A percentile compares a stretch with the other conserved stretches of the same genome.
Evolutionary conservation across 2,888 invertebrate genomes (phyloP).

Genomic region (Caenorhabditis sp.): DNA sequence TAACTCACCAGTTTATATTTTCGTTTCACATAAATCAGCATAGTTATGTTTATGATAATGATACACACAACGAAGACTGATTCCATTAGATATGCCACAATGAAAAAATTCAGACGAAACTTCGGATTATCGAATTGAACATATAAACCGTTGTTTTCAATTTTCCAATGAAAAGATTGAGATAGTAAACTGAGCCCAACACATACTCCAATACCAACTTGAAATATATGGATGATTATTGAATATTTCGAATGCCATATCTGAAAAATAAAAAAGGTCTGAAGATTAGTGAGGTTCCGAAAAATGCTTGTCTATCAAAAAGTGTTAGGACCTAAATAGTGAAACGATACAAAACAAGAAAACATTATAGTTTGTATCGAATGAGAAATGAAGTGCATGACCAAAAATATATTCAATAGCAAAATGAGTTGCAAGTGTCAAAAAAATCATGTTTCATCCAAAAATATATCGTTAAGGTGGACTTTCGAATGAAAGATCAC

Average conservation of each 20-base stretch:
- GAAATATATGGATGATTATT: conserved; percentile 29
- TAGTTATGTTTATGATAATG: conserved; percentile 41
- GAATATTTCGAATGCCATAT: conserved; percentile 46
- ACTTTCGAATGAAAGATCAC: too few species aligned
- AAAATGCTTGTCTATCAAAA: too few species aligned
- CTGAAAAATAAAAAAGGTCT: conserved; percentile 11
- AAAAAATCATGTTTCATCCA: too few species aligned
- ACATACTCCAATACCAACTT: conserved; percentile 34
- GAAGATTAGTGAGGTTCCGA: background rate
- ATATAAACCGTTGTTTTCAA: conserved; percentile 39
- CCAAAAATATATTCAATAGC: too few species aligned
- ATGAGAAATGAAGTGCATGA: too few species aligned
- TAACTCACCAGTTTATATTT: conserved; percentile 38
- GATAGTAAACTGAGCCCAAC: conserved; percentile 31
- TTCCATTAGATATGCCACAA: conserved; percentile 43
- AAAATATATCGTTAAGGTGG: too few species aligned
- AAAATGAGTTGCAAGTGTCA: too few species aligned
- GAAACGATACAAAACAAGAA: too few species aligned
- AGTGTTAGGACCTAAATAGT: too few species aligned
- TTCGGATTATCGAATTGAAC: conserved; percentile 40
- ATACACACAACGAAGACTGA: conserved; percentile 38
- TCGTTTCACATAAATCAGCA: conserved; percentile 38
- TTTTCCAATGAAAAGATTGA: conserved; percentile 46
- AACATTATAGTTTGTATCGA: too few species aligned
- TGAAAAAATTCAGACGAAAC: conserved; percentile 40